Base-by-base conservation (phyloP, 2,797 vertebrate genomes). In the Buceros bicornis region DNA sequence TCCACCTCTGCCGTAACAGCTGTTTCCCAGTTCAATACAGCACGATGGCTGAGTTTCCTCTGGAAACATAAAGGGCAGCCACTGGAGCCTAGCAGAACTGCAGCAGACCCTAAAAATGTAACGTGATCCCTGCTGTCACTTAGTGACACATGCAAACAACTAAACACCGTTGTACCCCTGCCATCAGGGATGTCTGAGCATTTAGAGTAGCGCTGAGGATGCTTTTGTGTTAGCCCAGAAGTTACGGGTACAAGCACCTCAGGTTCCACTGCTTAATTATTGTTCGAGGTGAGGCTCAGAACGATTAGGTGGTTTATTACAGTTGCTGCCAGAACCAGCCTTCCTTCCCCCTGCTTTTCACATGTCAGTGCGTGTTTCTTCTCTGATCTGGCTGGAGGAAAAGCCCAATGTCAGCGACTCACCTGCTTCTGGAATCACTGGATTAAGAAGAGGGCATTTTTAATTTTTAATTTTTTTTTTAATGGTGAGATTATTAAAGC, bases 301-400 rank as follows among this genome's bases (percentile, higher is more conserved):
- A 91, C 78, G 57, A 83, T 86, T 64, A 53, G 82, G 40, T 29
- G 31, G 54, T 71, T 86, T 88, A 88, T 73, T 57, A 71, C 45
- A 83, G 50, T 1, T 66, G 66, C 72, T 85, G 31, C 24, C 69
- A 88, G 67, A 81, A 81, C 10, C 31, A 72, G 82, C 64, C 67
- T 86, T 78, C 57, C 50, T 66, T 31, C 7, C 18, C 5, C 24
- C 43, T 42, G 48, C 48, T 66, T 77, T 53, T 47, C 70, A 79
- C 0, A 0, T 26, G 53, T 0, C 1, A 87, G 28, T 15, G 15
- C 8, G 28, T 6, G 29, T 42, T 81, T 7, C 43, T 83, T 54
- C 69, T 62, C 54, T 43, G 43, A 73, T 11, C 58, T 24, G 62
- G 29, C 51, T 65, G 81, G 47, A 82, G 73, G 61, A 69, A 31